Conservation (phyloP, 1,140 invertebrate species). For the Eriosoma lanigerum region DNA sequence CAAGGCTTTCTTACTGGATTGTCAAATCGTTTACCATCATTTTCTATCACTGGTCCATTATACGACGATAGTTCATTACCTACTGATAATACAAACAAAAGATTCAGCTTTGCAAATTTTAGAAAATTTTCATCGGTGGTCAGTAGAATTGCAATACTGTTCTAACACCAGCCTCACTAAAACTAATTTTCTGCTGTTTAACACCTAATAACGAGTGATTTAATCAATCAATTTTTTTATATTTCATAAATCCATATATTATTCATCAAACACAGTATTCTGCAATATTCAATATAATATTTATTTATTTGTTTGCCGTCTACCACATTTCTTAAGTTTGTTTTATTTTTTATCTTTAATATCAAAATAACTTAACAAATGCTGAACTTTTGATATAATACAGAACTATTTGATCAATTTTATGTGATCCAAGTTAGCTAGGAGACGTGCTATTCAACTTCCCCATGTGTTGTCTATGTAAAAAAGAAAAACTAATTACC, state of each 20-base stretch:
- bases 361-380: no score
- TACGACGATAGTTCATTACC: conserved; percentile 46
- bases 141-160: conserved; percentile 30
- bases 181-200: conserved; percentile 32
- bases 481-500: no score
- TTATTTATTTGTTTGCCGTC: not conserved
- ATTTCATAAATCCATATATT: not conserved
- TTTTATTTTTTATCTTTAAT: no score
- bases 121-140: conserved; percentile 48
- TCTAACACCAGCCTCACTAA: conserved; percentile 43
- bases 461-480: no score
- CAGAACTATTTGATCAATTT: no score
- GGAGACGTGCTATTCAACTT: no score
- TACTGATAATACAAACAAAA: conserved; percentile 43
- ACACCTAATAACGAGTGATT: conserved; percentile 34
- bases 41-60: conserved; percentile 51
- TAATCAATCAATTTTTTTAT: conserved; percentile 16
- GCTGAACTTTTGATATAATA: no score
- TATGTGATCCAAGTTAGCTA: no score
- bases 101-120: conserved; percentile 49
- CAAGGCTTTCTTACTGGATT: conserved; percentile 49
- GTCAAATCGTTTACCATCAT: conserved; percentile 48
- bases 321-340: not conserved
- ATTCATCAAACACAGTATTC: not conserved
- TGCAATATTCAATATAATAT: not conserved